These are phyloP conservation scores for Paralinhomoeus sp. DNA, from an alignment of 2,888 invertebrate genomes.

Conservation along the genomic window DNA sequence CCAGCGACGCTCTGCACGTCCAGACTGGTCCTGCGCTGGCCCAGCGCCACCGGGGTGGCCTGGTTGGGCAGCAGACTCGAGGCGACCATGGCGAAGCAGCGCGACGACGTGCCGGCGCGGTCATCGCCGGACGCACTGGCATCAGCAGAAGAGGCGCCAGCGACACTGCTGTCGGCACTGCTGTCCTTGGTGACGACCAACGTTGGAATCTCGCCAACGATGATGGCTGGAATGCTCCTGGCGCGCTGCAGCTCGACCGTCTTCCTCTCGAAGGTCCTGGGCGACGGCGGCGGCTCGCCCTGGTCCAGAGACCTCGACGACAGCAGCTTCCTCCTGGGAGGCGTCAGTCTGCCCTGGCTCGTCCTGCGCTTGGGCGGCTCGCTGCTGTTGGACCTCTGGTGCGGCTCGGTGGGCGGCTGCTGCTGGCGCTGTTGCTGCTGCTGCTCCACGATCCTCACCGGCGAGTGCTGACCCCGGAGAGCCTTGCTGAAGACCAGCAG, in stretches of 20 bases:
- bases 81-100: slow-evolving; percentile 6
- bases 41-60: slow-evolving; percentile 3
- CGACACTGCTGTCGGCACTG: no score
- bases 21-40: no score
- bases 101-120: background rate
- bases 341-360: slow-evolving; percentile 10
- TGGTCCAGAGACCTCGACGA: slow-evolving; percentile 14
- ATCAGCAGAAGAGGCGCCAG: no score
- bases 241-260: slow-evolving; percentile 11
- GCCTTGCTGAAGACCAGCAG: slow-evolving; percentile 27
- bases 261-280: slow-evolving; percentile 1
- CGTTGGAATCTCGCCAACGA: slow-evolving; percentile 16
- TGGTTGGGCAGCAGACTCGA: slow-evolving; percentile 6
- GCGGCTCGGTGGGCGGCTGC: no score
- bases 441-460: no score
- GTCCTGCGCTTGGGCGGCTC: no score
- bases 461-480: slow-evolving; percentile 9
- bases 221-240: slow-evolving; percentile 15
- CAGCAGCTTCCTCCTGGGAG: slow-evolving; percentile 9
- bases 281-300: slow-evolving; percentile 5
- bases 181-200: slow-evolving; percentile 10
- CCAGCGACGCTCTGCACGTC: background rate
- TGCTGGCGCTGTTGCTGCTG: no score
- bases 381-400: no score
- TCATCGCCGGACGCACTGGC: no score